phyloP scores from a whole-genome alignment of 2,797 vertebrate genomes.

The Paratrypauchen microcephalus region DNA sequence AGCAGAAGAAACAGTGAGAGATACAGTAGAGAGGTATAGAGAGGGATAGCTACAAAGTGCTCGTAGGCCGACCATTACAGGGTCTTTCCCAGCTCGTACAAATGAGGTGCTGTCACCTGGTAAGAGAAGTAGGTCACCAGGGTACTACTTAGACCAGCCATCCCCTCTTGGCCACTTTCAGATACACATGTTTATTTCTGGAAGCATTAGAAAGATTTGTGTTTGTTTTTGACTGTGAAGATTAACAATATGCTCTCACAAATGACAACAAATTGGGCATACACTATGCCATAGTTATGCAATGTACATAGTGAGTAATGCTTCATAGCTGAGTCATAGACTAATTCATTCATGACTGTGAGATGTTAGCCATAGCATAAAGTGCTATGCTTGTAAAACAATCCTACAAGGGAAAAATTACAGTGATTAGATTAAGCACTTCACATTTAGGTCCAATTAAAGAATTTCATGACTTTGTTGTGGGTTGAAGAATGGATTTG shows the following conservation, averaged over 20 bases:
- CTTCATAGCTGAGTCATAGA: conserved; percentile 48
- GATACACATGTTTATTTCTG: conserved; percentile 35
- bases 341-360: conserved; percentile 56
- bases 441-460: conserved; percentile 37
- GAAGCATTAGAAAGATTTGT: conserved; percentile 14
- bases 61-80: conserved; percentile 41
- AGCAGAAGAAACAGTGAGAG: conserved; percentile 61
- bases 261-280: conserved; percentile 37
- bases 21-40: conserved; percentile 22
- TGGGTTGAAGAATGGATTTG: conserved; percentile 30
- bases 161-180: conserved; percentile 40
- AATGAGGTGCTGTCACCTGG: conserved; percentile 61
- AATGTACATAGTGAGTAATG: conserved; percentile 32
- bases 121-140: conserved; percentile 58
- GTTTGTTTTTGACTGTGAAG: not conserved
- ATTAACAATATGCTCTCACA: not conserved
- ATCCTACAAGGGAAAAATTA: conserved; percentile 37
- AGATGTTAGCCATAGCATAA: conserved; percentile 59
- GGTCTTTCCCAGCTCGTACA: conserved; percentile 53
- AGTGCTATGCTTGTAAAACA: conserved; percentile 34
- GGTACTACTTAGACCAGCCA: conserved; percentile 52
- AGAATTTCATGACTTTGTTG: conserved; percentile 27
- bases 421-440: conserved; percentile 52
- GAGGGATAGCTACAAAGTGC: conserved; percentile 51
- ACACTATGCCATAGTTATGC: conserved; percentile 50